Evolutionary conservation across 92 coral and sea anemone species (phyloP), one percentile per base, ranked within the genome.

Genomic region (Heliopora coerulea): DNA sequence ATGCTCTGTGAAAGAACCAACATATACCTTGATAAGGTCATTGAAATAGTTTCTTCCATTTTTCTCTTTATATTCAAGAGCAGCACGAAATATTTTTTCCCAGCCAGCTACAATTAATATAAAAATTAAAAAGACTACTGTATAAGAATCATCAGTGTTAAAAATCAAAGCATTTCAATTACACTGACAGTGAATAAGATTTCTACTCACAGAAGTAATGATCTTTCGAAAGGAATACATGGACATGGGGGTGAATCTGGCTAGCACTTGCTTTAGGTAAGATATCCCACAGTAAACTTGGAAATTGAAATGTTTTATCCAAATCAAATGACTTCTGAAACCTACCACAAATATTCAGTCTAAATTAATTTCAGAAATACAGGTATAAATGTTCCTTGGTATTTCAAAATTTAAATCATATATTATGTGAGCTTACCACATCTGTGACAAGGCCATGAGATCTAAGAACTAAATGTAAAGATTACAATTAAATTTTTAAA

Each of bases 241-340:
- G 98, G 37, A 86, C 49, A 68, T 93, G 98, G 21, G 98, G 98
- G 60, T 93, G 98, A 0, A 88, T 78, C 68, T 93, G 98, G 74
- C 98, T 93, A 35, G 98, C 95, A 59, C 98, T 90, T 8, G 98
- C 93, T 77, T 91, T 86, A 9, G 95, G 91, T 39, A 93, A 64
- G 12, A 85, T 85, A 74, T 93, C 98, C 98, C 96, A 90, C 75
- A 87, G 83, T 41, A 93, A 62, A 66, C 91, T 91, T 18, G 98
- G 98, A 48, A 88, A 67, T 3, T 84, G 62, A 52, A 85, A 90
- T 7, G 83, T 20, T 23, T 65, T 56, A 66, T 93, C 96, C 29
- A 34, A 56, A 23, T 79, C 79, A 75, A 85, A 85, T 12, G 91
- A 96, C 41, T 82, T 84, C n/a, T 20, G 56, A 82, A 93, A 93